Evolutionary conservation across 2,113 vertebrate species (phyloP).

Genomic region (Corythaixoides concolor): DNA sequence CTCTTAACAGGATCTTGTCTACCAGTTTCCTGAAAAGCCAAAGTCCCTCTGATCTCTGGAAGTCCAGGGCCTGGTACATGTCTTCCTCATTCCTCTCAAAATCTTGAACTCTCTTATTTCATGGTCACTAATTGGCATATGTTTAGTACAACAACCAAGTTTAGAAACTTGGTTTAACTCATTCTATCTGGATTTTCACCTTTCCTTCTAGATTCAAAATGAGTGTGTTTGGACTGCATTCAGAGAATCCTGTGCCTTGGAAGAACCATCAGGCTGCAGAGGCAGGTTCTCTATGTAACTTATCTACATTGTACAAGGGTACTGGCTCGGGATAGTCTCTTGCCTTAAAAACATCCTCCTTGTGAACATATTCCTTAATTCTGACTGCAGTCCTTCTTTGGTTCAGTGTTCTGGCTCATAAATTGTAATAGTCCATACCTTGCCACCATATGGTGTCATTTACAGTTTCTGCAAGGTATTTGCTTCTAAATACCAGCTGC

Average conservation of each 20-base stretch:
- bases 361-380: background rate
- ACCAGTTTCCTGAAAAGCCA: background rate
- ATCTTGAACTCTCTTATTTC: background rate
- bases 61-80: background rate
- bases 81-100: background rate
- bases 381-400: background rate
- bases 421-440: background rate
- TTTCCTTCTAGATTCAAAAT: background rate
- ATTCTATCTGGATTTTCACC: background rate
- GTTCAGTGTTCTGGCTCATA: background rate
- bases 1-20: background rate
- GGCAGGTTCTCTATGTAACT: background rate
- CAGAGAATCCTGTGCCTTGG: background rate
- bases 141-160: too few species aligned
- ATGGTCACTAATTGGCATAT: background rate
- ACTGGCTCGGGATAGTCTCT: background rate
- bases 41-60: background rate
- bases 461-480: slow-evolving; percentile 1
- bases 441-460: background rate
- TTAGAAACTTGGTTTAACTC: background rate
- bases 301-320: background rate
- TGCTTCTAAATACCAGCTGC: slow-evolving; percentile 4
- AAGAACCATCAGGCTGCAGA: background rate
- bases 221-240: background rate
- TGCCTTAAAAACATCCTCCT: background rate